Evolutionary conservation across 1,140 invertebrate species (phyloP).

Genomic region (Tribolium castaneum): DNA sequence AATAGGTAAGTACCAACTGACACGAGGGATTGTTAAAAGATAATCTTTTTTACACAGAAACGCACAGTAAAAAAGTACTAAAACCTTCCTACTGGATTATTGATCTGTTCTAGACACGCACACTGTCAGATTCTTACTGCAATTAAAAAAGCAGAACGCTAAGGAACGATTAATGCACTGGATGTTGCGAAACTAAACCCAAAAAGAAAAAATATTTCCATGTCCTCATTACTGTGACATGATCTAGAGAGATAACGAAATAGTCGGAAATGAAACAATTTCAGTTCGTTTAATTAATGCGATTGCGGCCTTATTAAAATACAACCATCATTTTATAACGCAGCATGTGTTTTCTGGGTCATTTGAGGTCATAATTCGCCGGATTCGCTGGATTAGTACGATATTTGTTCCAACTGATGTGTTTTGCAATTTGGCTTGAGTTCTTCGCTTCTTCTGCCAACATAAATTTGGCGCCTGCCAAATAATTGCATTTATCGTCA

Average conservation of each 20-base stretch:
- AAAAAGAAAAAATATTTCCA: not conserved
- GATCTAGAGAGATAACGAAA: not conserved
- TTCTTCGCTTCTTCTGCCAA: constrained; percentile 24
- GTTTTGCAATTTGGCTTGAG: constrained; percentile 29
- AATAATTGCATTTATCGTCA: constrained; percentile 36
- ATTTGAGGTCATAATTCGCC: constrained; percentile 19
- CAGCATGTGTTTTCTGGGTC: not conserved
- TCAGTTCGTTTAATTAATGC: not conserved
- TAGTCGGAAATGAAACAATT: not conserved
- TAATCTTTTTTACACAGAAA: not conserved
- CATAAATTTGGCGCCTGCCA: constrained; percentile 26
- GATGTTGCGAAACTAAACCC: not conserved
- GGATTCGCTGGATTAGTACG: not conserved
- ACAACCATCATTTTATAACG: not conserved
- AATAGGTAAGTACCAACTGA: not conserved
- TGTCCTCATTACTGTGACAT: not conserved
- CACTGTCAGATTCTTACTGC: not conserved
- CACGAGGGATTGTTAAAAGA: not conserved
- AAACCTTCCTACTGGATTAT: not conserved
- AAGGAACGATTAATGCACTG: not conserved
- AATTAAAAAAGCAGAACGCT: not conserved
- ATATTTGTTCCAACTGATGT: constrained; percentile 30
- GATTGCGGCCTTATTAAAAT: not conserved
- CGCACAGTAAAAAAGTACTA: not conserved
- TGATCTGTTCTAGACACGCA: not conserved